phyloP scores from a whole-genome alignment of 2,797 vertebrate species.

The Thamnophis elegans region DNA sequence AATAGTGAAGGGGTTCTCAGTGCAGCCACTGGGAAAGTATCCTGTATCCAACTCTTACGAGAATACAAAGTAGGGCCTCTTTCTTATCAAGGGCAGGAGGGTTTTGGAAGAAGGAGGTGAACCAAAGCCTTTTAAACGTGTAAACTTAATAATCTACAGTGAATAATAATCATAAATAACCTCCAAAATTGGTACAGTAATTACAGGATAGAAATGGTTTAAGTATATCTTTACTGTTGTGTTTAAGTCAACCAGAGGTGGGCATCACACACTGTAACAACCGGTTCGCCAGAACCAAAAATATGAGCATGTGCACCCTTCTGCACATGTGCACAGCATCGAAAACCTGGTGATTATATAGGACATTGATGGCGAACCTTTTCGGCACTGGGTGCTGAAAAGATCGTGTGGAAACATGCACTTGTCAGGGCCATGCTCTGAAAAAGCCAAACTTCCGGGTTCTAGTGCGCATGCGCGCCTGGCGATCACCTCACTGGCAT shows the following conservation, averaged over 20 bases:
- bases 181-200: not conserved
- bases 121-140: not conserved
- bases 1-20: not conserved
- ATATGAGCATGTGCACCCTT: no score
- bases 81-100: not conserved
- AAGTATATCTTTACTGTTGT: not conserved
- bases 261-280: no score
- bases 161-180: not conserved
- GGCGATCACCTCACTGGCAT: no score
- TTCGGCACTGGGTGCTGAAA: no score
- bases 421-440: no score
- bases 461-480: no score
- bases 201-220: not conserved
- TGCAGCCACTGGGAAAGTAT: not conserved
- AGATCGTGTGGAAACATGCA: no score
- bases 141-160: not conserved
- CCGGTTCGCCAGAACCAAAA: no score
- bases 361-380: no score
- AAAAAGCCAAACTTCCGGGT: no score
- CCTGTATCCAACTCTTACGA: not conserved
- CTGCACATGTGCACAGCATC: no score
- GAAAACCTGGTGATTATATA: no score
- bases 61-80: not conserved
- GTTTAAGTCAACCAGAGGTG: not conserved
- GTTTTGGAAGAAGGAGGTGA: not conserved